Conservation (phyloP, 37 sponge, comb jelly and placozoan species). For the Bolinopsis microptera region DNA sequence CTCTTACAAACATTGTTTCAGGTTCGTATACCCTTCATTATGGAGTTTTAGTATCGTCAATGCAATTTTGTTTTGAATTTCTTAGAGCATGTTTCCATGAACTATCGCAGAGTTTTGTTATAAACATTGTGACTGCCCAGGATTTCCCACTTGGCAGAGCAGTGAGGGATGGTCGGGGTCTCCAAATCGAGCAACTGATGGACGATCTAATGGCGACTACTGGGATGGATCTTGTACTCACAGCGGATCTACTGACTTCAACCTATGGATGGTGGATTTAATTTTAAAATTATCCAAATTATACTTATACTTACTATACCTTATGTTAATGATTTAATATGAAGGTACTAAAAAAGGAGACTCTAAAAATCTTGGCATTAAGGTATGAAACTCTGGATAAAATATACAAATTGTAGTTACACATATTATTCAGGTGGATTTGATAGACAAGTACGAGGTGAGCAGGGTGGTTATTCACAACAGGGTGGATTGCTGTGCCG, state of each 20-base stretch:
- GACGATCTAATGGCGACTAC: background rate
- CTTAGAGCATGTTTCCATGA: too few relatives aligned
- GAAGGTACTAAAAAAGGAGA: too few relatives aligned
- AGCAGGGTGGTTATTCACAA: background rate
- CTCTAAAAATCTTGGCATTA: too few relatives aligned
- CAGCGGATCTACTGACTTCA: background rate
- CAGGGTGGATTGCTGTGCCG: background rate
- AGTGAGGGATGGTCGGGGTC: background rate
- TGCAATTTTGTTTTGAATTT: too few relatives aligned
- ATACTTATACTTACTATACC: too few relatives aligned
- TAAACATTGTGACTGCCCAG: background rate
- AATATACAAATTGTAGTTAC: too few relatives aligned
- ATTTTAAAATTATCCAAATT: too few relatives aligned
- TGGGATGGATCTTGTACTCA: background rate
- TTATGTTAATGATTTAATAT: too few relatives aligned
- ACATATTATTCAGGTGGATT: too few relatives aligned
- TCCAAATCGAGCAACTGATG: background rate
- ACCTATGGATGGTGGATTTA: background rate
- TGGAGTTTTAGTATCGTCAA: too few relatives aligned
- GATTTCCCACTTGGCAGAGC: background rate
- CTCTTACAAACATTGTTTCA: background rate
- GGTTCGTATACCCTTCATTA: too few relatives aligned
- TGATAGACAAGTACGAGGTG: background rate
- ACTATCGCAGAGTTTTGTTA: background rate
- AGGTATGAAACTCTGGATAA: too few relatives aligned